Percentiles rank a stretch among this genome's conserved stretches.
These are phyloP conservation scores for Cecropterus lyciades DNA, from an alignment of 1,140 invertebrate species.

Conservation along the genomic window DNA sequence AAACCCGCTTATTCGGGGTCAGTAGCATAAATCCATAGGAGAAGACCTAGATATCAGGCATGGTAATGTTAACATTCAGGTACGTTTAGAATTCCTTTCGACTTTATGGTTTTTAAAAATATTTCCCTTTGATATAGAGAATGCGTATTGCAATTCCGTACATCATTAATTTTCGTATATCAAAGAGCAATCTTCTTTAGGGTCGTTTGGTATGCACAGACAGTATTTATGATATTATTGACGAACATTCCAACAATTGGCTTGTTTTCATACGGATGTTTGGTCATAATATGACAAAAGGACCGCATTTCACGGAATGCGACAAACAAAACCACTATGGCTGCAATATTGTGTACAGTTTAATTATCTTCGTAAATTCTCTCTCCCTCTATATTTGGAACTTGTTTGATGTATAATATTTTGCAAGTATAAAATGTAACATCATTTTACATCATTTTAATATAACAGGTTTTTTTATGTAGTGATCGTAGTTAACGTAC, in stretches of 20 bases:
- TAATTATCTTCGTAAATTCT: constrained; percentile 42
- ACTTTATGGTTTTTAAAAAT: too few relatives aligned
- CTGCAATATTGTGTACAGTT: constrained; percentile 34
- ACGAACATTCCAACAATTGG: not conserved
- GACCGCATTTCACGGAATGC: constrained; percentile 44
- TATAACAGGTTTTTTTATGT: too few relatives aligned
- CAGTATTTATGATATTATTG: not conserved
- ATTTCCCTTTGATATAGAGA: too few relatives aligned
- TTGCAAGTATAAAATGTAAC: too few relatives aligned
- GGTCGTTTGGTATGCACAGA: not conserved
- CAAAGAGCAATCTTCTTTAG: not conserved
- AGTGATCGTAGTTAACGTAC: too few relatives aligned
- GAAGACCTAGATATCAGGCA: too few relatives aligned
- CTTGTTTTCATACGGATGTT: not conserved
- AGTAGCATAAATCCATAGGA: too few relatives aligned
- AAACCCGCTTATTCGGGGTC: too few relatives aligned
- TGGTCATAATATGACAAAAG: constrained; percentile 38
- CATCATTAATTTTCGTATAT: not conserved
- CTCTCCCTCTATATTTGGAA: constrained; percentile 12
- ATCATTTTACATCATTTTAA: too few relatives aligned
- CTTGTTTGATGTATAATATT: not conserved
- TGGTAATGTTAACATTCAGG: too few relatives aligned
- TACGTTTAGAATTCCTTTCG: too few relatives aligned
- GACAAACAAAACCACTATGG: constrained; percentile 39
- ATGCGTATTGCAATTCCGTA: too few relatives aligned